These are phyloP conservation scores for Rhabdornis inornatus DNA, from an alignment of 2,113 vertebrate species.

Conservation along the genomic window DNA sequence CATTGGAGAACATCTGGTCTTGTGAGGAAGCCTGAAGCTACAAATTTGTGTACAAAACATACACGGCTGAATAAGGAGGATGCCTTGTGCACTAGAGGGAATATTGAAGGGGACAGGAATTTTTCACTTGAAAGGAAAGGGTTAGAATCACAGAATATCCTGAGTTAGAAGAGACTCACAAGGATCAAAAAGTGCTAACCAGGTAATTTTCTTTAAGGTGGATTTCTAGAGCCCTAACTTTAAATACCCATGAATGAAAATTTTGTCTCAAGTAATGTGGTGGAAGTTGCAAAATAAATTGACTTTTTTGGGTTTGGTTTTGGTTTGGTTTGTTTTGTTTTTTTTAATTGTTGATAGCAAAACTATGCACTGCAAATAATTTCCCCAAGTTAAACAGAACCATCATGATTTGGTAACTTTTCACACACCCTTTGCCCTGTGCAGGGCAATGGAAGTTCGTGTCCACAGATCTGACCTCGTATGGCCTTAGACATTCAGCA, in stretches of 20 bases:
- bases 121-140: background rate
- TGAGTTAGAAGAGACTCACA: background rate
- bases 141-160: background rate
- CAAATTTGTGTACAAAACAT: background rate
- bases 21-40: background rate
- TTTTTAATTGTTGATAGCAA: background rate
- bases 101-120: background rate
- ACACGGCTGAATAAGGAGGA: background rate
- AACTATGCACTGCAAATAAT: background rate
- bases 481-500: background rate
- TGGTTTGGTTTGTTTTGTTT: background rate
- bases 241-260: background rate
- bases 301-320: background rate
- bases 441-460: background rate
- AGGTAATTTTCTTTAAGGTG: background rate
- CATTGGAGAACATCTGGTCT: background rate
- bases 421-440: background rate
- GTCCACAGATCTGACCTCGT: background rate
- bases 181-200: background rate
- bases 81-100: background rate
- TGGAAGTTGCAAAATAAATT: too few relatives aligned
- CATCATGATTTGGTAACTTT: background rate
- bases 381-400: background rate
- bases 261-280: accelerated
- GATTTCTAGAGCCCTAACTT: background rate